Conservation (phyloP, 2,113 vertebrate genomes). For the Daubentonia madagascariensis region DNA sequence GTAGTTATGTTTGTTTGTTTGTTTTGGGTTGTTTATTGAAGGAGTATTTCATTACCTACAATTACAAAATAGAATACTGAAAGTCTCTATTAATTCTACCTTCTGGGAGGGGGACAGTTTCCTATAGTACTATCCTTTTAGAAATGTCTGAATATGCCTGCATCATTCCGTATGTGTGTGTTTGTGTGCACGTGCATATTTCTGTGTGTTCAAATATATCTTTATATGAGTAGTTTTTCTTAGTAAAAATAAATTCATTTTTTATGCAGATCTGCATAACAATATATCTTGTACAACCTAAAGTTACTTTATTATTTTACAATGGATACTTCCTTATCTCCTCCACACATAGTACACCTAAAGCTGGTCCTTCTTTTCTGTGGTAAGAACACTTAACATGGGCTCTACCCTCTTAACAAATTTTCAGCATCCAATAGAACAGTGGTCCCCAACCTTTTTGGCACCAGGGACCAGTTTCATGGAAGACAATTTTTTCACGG, state of each 20-base stretch:
- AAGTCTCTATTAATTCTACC: not conserved
- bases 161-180: too few species aligned
- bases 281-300: not conserved
- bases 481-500: too few species aligned
- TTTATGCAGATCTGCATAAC: not conserved
- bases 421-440: too few species aligned
- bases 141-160: not conserved
- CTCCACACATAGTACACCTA: not conserved
- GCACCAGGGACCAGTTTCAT: too few species aligned
- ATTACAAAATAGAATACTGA: not conserved
- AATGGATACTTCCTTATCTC: not conserved
- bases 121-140: not conserved
- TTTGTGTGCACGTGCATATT: too few species aligned
- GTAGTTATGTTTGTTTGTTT: not conserved
- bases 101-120: too few species aligned
- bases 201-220: not conserved
- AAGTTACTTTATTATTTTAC: not conserved
- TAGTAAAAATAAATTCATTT: not conserved
- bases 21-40: not conserved
- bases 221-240: not conserved
- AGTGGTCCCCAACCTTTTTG: too few species aligned
- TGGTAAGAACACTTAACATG: not conserved
- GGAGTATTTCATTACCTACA: not conserved
- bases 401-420: not conserved
- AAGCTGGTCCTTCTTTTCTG: not conserved